phyloP scores from a whole-genome alignment of 2,888 invertebrate species.

The Eupithecia subumbrata region DNA sequence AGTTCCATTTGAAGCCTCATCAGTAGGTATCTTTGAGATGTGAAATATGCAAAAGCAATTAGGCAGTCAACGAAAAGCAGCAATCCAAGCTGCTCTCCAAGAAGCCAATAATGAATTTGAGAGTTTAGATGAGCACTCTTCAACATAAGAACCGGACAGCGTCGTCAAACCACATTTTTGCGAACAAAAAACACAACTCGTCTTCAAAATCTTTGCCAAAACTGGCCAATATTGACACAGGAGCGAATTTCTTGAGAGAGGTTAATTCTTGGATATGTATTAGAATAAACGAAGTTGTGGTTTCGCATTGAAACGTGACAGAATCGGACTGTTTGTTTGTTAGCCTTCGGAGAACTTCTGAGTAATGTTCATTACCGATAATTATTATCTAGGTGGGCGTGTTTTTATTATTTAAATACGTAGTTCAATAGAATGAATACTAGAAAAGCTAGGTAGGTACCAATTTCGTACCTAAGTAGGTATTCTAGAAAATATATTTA shows the following conservation, averaged over 20 bases:
- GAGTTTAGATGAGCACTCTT: slow-evolving; percentile 20
- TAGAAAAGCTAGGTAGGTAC: neutral
- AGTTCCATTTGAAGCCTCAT: no score
- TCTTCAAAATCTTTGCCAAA: slow-evolving; percentile 47
- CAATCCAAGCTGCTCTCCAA: neutral
- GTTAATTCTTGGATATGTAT: slow-evolving; percentile 12
- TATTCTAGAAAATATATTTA: neutral
- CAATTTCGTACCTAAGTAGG: neutral
- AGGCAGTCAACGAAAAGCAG: neutral
- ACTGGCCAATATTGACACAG: slow-evolving; percentile 53
- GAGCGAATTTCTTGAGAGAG: slow-evolving; percentile 41
- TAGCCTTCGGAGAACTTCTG: neutral
- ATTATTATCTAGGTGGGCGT: neutral
- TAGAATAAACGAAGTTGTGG: slow-evolving; percentile 4
- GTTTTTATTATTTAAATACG: neutral
- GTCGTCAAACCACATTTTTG: slow-evolving; percentile 60
- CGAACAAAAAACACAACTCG: slow-evolving; percentile 53
- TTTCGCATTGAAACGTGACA: neutral
- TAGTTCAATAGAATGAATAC: neutral
- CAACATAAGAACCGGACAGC: slow-evolving; percentile 50
- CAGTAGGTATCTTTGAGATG: no score
- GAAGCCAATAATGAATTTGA: slow-evolving; percentile 19
- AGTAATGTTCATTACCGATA: slow-evolving; percentile 2
- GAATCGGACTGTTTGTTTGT: neutral
- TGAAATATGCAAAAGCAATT: neutral